Conservation (phyloP, 2,888 invertebrate species). For the Micoletzkya japonica region DNA sequence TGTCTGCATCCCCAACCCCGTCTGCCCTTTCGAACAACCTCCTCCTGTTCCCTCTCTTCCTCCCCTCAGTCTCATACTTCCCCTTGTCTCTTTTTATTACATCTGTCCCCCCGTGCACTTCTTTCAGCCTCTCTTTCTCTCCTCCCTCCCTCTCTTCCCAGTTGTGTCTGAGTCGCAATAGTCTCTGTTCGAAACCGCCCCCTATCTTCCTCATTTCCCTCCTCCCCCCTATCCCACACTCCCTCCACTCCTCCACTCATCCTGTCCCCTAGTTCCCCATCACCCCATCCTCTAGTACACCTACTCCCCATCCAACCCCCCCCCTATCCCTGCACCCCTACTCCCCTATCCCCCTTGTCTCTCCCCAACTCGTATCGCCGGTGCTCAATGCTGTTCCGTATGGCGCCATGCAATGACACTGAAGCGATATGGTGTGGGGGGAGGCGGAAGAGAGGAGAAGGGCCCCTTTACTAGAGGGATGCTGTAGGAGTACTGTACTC, state of each 20-base stretch:
- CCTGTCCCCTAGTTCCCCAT: background rate
- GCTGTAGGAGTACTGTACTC: no score
- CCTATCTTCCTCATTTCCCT: background rate
- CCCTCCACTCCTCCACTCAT: constrained; percentile 9
- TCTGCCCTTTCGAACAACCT: background rate
- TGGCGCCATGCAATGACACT: constrained; percentile 19
- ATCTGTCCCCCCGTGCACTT: background rate
- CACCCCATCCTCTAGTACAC: background rate
- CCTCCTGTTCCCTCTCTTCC: constrained; percentile 7
- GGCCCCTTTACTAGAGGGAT: no score
- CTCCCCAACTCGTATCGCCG: constrained; percentile 5
- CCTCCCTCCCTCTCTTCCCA: constrained; percentile 14
- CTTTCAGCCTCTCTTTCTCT: background rate
- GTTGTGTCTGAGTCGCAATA: background rate
- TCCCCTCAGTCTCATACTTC: background rate
- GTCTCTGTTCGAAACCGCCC: background rate
- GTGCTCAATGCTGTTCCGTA: constrained; percentile 18
- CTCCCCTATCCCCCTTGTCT: constrained; percentile 10
- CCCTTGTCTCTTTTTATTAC: background rate
- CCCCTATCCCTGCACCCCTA: background rate
- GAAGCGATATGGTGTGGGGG: constrained; percentile 27
- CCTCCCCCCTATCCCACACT: constrained; percentile 6
- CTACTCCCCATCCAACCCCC: constrained; percentile 4
- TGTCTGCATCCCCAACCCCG: no score
- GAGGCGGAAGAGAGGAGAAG: background rate